Evolutionary conservation across 2,797 vertebrate genomes (phyloP).

Genomic region (Rhinatrema bivittatum): DNA sequence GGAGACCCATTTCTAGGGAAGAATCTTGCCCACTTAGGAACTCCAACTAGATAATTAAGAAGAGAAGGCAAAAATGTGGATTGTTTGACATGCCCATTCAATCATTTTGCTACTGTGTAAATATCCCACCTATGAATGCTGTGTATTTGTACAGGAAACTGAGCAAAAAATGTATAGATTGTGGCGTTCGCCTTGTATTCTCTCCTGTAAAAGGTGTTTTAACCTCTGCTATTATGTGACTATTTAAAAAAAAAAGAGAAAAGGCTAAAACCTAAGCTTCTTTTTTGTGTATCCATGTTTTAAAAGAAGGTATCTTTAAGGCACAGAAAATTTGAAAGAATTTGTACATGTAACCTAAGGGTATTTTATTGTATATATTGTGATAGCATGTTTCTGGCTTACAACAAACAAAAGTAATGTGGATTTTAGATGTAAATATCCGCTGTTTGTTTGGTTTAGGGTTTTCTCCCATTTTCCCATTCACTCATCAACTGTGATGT

Average conservation of each 20-base stretch:
- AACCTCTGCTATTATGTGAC: constrained; percentile 68
- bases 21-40: no score
- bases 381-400: constrained; percentile 84
- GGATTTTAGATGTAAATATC: constrained; percentile 91
- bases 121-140: constrained; percentile 84
- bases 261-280: constrained; percentile 57
- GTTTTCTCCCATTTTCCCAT: constrained; percentile 60
- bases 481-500: constrained; percentile 88
- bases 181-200: constrained; percentile 83
- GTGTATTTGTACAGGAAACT: constrained; percentile 94
- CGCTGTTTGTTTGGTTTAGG: constrained; percentile 54
- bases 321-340: constrained; percentile 61
- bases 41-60: no score
- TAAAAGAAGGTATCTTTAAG: constrained; percentile 68
- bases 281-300: constrained; percentile 79
- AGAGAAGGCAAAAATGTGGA: no score
- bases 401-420: constrained; percentile 76
- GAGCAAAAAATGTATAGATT: constrained; percentile 89
- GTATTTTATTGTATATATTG: constrained; percentile 95
- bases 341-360: constrained; percentile 87
- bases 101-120: constrained; percentile 73
- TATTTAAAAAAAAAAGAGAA: constrained; percentile 51
- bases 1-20: no score
- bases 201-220: constrained; percentile 86
- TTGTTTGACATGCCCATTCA: no score